phyloP scores from a whole-genome alignment of 2,888 invertebrate species.

The Conistra vaccinii region DNA sequence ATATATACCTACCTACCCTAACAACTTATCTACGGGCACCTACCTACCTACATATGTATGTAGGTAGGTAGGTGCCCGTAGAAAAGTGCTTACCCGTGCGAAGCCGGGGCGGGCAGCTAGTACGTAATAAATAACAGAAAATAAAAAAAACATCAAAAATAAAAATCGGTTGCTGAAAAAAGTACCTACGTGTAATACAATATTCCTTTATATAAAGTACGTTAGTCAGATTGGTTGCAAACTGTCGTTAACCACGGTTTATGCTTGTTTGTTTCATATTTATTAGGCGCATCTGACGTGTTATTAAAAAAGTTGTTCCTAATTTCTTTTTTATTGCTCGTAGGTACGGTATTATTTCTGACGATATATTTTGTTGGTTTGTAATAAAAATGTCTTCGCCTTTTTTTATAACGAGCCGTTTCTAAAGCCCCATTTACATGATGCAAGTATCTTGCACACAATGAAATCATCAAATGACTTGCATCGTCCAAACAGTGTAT shows the following conservation, averaged over 20 bases:
- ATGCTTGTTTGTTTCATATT: constrained; percentile 56
- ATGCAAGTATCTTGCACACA: not conserved
- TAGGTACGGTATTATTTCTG: constrained; percentile 20
- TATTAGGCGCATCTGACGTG: constrained; percentile 46
- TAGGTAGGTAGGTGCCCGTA: too few species aligned
- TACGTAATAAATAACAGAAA: not conserved
- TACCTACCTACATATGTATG: too few species aligned
- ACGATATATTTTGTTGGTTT: constrained; percentile 22
- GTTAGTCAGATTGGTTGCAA: constrained; percentile 54
- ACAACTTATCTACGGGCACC: too few species aligned
- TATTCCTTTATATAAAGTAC: constrained; percentile 24
- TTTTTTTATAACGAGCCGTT: not conserved
- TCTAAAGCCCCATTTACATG: not conserved
- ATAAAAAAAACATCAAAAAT: not conserved
- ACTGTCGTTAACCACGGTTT: constrained; percentile 58
- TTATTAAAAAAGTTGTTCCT: constrained; percentile 64
- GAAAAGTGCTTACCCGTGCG: too few species aligned
- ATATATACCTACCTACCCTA: too few species aligned
- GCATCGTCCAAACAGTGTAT: not conserved
- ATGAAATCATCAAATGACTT: not conserved
- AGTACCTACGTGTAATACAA: constrained; percentile 2
- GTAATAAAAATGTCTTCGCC: constrained; percentile 29
- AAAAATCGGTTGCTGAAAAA: constrained; percentile 6
- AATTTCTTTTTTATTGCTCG: constrained; percentile 57
- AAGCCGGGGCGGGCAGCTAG: too few species aligned